Conservation (phyloP, 2,797 vertebrate genomes). For the Pantherophis vulpinus region DNA sequence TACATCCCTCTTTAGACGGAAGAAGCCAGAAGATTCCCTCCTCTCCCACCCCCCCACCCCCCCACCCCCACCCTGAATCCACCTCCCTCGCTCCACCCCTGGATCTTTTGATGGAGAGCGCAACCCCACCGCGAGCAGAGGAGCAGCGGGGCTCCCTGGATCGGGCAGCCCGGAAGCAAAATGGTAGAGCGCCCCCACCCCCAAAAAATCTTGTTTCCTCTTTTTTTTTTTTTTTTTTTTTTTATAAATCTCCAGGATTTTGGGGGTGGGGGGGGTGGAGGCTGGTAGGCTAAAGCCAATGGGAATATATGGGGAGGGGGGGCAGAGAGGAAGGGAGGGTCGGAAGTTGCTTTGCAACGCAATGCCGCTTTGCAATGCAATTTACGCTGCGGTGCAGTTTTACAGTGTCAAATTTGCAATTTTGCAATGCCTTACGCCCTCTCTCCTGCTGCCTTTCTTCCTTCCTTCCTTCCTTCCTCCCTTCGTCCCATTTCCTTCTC, state of each 20-base stretch:
- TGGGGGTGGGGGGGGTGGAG: background rate
- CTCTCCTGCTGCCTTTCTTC: rapidly evolving
- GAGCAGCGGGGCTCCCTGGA: slow-evolving; percentile 80
- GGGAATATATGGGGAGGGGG: background rate
- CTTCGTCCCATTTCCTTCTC: background rate
- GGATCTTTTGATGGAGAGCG: slow-evolving; percentile 80
- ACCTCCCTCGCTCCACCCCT: background rate
- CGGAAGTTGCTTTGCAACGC: background rate
- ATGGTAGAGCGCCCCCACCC: slow-evolving; percentile 75
- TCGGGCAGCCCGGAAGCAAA: slow-evolving; percentile 84
- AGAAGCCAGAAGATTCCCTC: slow-evolving; percentile 28
- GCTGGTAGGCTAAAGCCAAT: background rate
- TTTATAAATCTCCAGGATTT: background rate
- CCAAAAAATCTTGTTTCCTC: too few relatives aligned
- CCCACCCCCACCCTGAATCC: slow-evolving; percentile 31
- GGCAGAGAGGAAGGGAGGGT: background rate
- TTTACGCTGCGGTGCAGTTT: background rate
- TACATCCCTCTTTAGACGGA: background rate
- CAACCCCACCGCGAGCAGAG: slow-evolving; percentile 74
- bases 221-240: background rate
- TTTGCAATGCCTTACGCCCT: background rate
- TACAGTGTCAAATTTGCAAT: background rate
- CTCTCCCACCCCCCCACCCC: slow-evolving; percentile 45
- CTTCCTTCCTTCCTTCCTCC: background rate
- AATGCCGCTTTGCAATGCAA: background rate